Percentiles rank a stretch among this genome's conserved stretches.
Evolutionary conservation across 2,113 vertebrate genomes (phyloP).

Genomic region (Platanista minor): DNA sequence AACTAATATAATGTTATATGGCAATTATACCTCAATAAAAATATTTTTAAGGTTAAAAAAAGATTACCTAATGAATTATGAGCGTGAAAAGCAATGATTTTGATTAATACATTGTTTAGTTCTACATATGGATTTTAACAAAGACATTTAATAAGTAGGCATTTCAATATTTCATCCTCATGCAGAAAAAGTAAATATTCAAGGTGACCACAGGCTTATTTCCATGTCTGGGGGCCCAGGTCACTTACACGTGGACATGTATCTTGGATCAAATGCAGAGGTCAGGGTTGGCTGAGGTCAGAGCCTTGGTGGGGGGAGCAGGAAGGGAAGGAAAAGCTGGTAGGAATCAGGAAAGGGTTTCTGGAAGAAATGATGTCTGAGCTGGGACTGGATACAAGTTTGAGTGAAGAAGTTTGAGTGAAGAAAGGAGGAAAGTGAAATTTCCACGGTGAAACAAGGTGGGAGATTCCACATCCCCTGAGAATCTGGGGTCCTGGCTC

Average conservation of each 20-base stretch:
- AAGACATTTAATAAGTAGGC: neutral
- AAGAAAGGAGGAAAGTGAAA: neutral
- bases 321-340: neutral
- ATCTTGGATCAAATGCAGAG: neutral
- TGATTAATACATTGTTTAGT: too few species aligned
- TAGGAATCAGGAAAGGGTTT: neutral
- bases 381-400: neutral
- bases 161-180: neutral
- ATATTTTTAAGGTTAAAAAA: too few species aligned
- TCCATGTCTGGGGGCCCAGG: neutral
- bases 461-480: too few species aligned
- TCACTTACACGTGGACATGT: too few species aligned
- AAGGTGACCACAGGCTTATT: neutral
- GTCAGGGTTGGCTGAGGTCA: neutral
- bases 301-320: neutral
- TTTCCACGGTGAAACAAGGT: neutral
- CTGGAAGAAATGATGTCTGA: neutral
- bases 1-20: too few species aligned
- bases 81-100: neutral
- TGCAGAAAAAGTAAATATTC: neutral
- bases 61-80: too few species aligned
- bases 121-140: neutral
- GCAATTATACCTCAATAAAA: too few species aligned
- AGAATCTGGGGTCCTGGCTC: rapidly evolving
- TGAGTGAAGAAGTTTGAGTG: neutral